Evolutionary conservation across 2,888 invertebrate genomes (phyloP).

Genomic region (Pelosia muscerda): DNA sequence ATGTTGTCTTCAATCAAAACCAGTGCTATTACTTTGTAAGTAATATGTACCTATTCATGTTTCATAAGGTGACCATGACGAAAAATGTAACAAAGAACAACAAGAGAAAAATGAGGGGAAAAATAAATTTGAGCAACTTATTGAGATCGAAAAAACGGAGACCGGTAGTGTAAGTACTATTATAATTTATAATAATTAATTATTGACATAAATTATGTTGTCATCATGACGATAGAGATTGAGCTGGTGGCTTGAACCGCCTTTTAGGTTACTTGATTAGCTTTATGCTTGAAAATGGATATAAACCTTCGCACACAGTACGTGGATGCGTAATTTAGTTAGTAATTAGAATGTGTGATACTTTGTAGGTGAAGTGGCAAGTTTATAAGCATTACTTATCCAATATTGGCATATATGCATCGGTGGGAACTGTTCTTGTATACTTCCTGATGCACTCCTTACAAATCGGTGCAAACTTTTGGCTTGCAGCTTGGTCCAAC

Average conservation of each 20-base stretch:
- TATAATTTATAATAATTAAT: not conserved
- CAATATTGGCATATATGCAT: slow-evolving; percentile 92
- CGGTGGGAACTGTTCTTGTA: slow-evolving; percentile 90
- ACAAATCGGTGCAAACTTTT: slow-evolving; percentile 94
- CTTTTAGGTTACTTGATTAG: too few species aligned
- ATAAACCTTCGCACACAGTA: too few species aligned
- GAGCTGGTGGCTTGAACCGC: too few species aligned
- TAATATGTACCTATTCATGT: not conserved
- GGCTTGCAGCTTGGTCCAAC: slow-evolving; percentile 94
- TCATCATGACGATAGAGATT: too few species aligned
- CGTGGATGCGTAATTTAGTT: too few species aligned
- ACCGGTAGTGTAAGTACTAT: slow-evolving; percentile 92
- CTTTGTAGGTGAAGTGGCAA: slow-evolving; percentile 90
- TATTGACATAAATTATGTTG: not conserved
- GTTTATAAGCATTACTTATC: slow-evolving; percentile 96
- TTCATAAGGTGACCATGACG: slow-evolving; percentile 70
- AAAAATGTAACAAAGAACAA: slow-evolving; percentile 60
- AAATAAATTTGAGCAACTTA: slow-evolving; percentile 87
- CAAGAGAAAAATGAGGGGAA: slow-evolving; percentile 23
- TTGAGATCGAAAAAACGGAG: slow-evolving; percentile 96
- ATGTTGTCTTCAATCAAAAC: too few species aligned
- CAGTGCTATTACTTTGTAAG: too few species aligned
- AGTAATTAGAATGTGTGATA: not conserved
- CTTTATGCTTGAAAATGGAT: too few species aligned
- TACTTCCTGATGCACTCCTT: slow-evolving; percentile 93